These are phyloP conservation scores for Bothrops alternatus DNA, from an alignment of 2,797 vertebrate species.

Conservation along the genomic window DNA sequence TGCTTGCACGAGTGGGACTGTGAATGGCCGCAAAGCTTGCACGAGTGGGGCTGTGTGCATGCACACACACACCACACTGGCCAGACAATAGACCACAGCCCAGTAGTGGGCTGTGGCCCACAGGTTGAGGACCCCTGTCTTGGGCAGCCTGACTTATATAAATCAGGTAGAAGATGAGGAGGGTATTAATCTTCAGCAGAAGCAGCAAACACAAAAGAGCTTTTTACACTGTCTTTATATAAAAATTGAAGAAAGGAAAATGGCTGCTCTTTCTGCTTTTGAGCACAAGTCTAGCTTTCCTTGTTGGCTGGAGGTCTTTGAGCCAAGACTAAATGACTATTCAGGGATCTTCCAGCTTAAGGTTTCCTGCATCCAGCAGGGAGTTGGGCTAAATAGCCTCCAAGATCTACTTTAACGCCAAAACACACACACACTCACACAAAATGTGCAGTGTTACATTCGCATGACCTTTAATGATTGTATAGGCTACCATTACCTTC, in stretches of 20 bases:
- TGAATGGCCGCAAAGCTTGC: too few species aligned
- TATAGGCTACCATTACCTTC: background rate
- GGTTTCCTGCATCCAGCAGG: background rate
- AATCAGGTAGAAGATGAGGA: background rate
- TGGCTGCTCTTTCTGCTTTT: background rate
- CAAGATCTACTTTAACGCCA: background rate
- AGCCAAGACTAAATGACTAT: background rate
- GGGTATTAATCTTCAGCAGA: background rate
- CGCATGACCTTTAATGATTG: background rate
- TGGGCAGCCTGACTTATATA: background rate
- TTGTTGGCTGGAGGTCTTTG: background rate
- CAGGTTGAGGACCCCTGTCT: too few species aligned
- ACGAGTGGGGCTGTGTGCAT: too few species aligned
- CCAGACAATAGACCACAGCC: too few species aligned
- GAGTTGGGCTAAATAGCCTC: background rate
- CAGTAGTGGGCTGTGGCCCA: too few species aligned
- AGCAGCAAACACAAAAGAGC: background rate
- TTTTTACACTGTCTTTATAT: background rate
- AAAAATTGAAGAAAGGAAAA: background rate
- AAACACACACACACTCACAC: background rate
- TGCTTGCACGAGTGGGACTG: too few species aligned
- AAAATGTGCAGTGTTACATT: background rate
- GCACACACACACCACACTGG: too few species aligned
- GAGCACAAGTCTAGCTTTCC: background rate
- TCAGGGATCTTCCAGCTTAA: background rate